Evolutionary conservation across 2,797 vertebrate species (phyloP), one percentile per base, ranked within the genome.

Genomic region (Lophotriccus pileatus): DNA sequence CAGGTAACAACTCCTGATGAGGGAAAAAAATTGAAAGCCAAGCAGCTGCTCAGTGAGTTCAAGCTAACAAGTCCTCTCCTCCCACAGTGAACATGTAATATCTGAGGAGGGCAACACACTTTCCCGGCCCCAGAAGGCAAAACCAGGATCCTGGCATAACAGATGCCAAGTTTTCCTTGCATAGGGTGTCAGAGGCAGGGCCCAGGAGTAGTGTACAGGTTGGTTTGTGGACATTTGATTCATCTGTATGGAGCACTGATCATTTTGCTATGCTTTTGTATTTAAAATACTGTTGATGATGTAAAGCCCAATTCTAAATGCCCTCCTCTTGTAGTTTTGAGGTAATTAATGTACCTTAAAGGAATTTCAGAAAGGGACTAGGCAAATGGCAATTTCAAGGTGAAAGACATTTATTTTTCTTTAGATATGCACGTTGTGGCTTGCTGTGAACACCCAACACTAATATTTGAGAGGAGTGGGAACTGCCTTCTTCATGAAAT

Each of bases 351-450:
- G 9, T 10, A 34, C 34, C n/a, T 55, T 84, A 46, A 19, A 85
- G 36, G 22, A 80, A 68, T 69, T 74, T 88, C n/a, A 85, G 28
- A 21, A 5, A 25, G 27, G 2, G 36, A 75, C 39, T 25, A 79
- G 47, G 22, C 6, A 87, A 84, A 89, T 27, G n/a, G 27, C 13
- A 46, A 89, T 78, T 72, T 91, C 66, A 81, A 39, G 13, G 70
- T 59, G 25, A 64, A 52, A 75, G n/a, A 50, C 5, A 23, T 32
- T 52, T 62, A 24, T 74, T 92, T 91, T 94, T 72, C 52, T 86
- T 37, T 59, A 56, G 14, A 52, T 37, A 59, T 1, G 12, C 34
- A 39, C 15, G 12, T 43, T 49, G 20, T 47, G 28, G 34, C 24
- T 32, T 12, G 11, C 24, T 80, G 53, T 27, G 25, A 88, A 69